Conservation (phyloP, 2,797 vertebrate species). For the Austrolebias charrua region DNA sequence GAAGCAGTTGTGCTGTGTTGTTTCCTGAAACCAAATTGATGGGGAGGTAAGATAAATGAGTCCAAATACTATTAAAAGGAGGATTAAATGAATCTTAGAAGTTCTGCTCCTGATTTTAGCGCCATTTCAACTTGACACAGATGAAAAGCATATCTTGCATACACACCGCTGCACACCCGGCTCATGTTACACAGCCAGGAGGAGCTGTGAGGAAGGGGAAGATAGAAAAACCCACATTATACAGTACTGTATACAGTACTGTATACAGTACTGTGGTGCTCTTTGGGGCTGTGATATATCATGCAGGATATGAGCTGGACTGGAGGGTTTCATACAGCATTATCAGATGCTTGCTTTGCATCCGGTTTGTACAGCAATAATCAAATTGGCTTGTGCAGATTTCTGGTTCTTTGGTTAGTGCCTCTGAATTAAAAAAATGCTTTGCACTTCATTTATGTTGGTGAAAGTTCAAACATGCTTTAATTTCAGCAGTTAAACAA, state of each 20-base stretch:
- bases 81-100: neutral
- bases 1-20: no score
- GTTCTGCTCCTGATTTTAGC: neutral
- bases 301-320: constrained; percentile 30
- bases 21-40: no score
- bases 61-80: no score
- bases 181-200: constrained; percentile 53
- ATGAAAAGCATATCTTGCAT: constrained; percentile 16
- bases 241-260: no score
- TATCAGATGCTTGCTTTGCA: neutral
- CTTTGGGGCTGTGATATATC: neutral
- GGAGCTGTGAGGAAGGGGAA: constrained; percentile 9
- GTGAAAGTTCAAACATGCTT: no score
- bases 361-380: neutral
- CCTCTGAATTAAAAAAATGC: neutral
- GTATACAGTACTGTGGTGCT: neutral
- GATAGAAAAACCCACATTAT: constrained; percentile 10
- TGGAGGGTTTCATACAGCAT: neutral
- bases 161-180: constrained; percentile 26
- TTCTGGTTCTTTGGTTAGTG: neutral
- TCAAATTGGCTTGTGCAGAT: neutral
- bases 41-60: no score
- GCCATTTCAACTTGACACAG: constrained; percentile 52
- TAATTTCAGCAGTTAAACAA: no score
- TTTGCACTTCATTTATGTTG: no score